Percentiles rank a stretch among this genome's conserved stretches.
Evolutionary conservation across 2,113 vertebrate genomes (phyloP).

Genomic region (Charadrius vociferus): DNA sequence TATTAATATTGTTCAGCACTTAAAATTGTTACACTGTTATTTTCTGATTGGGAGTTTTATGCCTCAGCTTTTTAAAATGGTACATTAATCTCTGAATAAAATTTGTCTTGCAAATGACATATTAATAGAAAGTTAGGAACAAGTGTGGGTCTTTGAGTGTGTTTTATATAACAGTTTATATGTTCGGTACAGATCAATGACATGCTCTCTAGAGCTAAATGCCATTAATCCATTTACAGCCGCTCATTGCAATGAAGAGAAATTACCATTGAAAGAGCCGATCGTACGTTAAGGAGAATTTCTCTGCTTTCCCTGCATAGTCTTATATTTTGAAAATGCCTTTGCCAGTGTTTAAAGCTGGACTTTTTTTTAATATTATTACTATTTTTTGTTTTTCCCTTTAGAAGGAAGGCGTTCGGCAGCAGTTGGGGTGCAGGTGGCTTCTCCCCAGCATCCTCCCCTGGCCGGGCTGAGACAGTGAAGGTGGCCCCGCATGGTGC

Average conservation of each 20-base stretch:
- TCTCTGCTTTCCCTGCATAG: neutral
- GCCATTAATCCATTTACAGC: constrained; percentile 69
- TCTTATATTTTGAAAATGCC: constrained; percentile 35
- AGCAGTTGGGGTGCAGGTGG: constrained; percentile 45
- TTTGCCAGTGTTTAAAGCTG: constrained; percentile 25
- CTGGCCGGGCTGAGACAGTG: neutral
- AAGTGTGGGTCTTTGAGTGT: constrained; percentile 41
- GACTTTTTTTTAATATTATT: neutral
- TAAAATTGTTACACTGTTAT: constrained; percentile 56
- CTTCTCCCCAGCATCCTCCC: neutral
- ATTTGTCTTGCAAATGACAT: constrained; percentile 65
- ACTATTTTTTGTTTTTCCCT: neutral
- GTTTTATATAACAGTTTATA: constrained; percentile 57
- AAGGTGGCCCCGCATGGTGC: constrained; percentile 57
- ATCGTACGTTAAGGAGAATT: constrained; percentile 31
- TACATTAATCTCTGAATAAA: constrained; percentile 61
- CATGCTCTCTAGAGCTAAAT: constrained; percentile 60
- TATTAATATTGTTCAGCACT: constrained; percentile 52
- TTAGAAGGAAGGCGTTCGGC: constrained; percentile 24
- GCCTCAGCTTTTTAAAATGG: constrained; percentile 45
- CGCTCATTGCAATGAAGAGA: constrained; percentile 52
- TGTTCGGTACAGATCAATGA: constrained; percentile 50
- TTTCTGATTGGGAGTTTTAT: constrained; percentile 61
- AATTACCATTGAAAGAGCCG: constrained; percentile 57
- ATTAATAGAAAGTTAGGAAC: constrained; percentile 63